phyloP scores from a whole-genome alignment of 2,113 vertebrate genomes.

The Crotalus viridis region DNA sequence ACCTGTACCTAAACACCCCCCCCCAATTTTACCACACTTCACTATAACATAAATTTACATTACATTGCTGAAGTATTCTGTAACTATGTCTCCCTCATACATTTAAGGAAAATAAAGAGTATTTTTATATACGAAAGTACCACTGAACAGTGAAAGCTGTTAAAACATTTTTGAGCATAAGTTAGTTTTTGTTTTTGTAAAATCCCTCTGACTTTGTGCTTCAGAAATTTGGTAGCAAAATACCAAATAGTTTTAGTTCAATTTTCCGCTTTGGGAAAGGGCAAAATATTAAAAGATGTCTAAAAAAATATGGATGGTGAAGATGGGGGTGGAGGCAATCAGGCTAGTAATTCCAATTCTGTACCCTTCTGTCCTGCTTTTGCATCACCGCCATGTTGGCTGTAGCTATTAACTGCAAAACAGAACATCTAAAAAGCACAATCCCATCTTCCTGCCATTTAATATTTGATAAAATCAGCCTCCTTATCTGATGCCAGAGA shows the following conservation, averaged over 20 bases:
- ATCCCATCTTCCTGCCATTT: neutral
- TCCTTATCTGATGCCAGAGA: neutral
- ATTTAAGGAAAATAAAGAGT: neutral
- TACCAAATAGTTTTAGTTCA: neutral
- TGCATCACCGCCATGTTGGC: neutral
- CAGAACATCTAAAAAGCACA: neutral
- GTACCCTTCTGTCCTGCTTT: neutral
- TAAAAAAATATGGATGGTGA: neutral
- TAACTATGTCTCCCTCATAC: neutral
- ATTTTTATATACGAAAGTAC: neutral
- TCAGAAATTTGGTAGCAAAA: neutral
- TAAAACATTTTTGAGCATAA: neutral
- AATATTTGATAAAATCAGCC: neutral
- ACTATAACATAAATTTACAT: neutral
- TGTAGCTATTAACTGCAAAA: neutral
- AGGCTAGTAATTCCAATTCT: neutral
- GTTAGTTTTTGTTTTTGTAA: neutral
- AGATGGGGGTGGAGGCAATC: neutral
- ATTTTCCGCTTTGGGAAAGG: neutral
- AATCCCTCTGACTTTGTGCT: neutral
- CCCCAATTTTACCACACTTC: neutral
- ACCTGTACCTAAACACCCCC: neutral
- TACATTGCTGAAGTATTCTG: neutral
- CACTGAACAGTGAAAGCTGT: neutral
- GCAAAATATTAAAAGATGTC: neutral